These are phyloP conservation scores for Notiomystis cincta DNA, from an alignment of 2,113 vertebrate species.

Conservation along the genomic window DNA sequence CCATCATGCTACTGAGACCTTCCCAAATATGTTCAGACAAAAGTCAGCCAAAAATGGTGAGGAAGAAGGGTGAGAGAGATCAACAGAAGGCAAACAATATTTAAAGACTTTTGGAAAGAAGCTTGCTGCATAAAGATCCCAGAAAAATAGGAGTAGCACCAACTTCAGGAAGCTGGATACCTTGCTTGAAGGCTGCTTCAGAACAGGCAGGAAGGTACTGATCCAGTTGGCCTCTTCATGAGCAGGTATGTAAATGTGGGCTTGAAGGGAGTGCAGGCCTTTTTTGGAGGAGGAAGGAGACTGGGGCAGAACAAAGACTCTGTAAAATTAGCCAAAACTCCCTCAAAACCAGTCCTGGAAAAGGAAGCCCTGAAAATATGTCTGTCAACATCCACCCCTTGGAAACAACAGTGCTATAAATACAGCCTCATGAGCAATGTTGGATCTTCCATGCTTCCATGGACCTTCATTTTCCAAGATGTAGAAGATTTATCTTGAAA, in stretches of 20 bases:
- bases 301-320: background rate
- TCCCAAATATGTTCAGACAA: background rate
- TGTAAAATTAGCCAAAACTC: background rate
- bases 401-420: background rate
- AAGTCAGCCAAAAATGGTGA: background rate
- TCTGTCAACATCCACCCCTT: background rate
- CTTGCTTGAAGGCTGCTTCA: background rate
- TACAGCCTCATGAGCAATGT: background rate
- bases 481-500: background rate
- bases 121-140: background rate
- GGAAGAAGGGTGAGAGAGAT: background rate
- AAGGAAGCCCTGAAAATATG: background rate
- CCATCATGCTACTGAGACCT: background rate
- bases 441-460: background rate
- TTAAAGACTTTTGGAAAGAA: background rate
- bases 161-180: background rate
- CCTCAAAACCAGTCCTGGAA: background rate
- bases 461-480: background rate
- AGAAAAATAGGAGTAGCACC: background rate
- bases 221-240: background rate
- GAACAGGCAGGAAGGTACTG: background rate
- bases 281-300: background rate
- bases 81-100: background rate
- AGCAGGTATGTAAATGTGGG: background rate
- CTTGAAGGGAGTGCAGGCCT: fast-evolving